phyloP scores from a whole-genome alignment of 2,797 vertebrate species.

The Lepilemur septentrionalis region DNA sequence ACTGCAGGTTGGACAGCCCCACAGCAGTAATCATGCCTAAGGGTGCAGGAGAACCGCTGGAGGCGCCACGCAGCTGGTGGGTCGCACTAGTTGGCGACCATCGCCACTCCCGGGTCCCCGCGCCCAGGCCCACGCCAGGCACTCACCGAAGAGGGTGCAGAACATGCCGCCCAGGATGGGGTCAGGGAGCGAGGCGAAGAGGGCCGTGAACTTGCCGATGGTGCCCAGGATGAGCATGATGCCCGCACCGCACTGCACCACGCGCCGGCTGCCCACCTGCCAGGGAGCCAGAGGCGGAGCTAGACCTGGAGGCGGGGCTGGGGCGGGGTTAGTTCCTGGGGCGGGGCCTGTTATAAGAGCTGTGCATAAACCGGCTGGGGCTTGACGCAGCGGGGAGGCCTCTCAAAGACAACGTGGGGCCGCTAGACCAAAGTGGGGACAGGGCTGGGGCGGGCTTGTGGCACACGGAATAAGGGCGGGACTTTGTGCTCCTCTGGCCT shows the following conservation, averaged over 20 bases:
- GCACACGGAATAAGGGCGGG: background rate
- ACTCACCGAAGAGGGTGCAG: conserved; percentile 96
- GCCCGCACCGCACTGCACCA: conserved; percentile 94
- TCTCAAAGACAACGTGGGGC: background rate
- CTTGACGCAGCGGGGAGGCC: too few relatives aligned
- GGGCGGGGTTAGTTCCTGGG: background rate
- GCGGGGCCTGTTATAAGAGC: background rate
- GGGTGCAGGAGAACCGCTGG: background rate
- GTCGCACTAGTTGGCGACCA: background rate
- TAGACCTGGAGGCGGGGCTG: background rate
- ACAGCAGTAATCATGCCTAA: conserved; percentile 98
- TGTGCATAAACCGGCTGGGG: background rate
- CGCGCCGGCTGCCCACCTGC: conserved; percentile 96
- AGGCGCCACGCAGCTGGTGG: rapidly evolving
- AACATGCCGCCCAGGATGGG: conserved; percentile 98
- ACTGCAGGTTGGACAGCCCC: conserved; percentile 96
- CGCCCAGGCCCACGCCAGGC: rapidly evolving
- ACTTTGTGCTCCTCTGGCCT: background rate
- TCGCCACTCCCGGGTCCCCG: rapidly evolving
- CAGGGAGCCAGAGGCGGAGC: background rate
- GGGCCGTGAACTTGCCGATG: conserved; percentile 95
- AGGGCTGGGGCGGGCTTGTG: background rate
- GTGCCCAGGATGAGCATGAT: conserved; percentile 96
- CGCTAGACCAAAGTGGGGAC: background rate
- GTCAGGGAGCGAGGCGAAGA: conserved; percentile 96